These are phyloP conservation scores for Lepilemur septentrionalis DNA, from an alignment of 2,797 vertebrate species.

Conservation along the genomic window DNA sequence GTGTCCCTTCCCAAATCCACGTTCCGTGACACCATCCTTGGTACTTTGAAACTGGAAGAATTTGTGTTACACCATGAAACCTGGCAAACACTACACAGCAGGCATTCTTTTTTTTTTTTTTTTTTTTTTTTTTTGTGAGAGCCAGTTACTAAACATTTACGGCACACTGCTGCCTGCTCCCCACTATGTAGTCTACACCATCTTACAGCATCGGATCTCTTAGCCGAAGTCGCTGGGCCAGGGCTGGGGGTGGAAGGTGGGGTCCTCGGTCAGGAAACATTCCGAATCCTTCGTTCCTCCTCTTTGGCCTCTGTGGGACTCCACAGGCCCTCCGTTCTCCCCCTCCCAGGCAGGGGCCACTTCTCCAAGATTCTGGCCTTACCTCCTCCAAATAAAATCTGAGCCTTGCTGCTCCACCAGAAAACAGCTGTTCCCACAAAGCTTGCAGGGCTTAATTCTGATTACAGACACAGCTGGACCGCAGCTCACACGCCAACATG, in stretches of 20 bases:
- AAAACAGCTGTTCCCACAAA: slow-evolving; percentile 52
- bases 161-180: neutral
- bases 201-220: neutral
- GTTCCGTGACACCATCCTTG: neutral
- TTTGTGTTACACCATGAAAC: neutral
- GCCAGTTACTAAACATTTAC: neutral
- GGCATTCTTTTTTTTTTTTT: neutral
- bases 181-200: rapidly evolving
- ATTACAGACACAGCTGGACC: slow-evolving; percentile 66
- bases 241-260: neutral
- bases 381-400: neutral
- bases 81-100: neutral
- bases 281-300: neutral
- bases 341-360: neutral
- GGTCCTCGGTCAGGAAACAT: rapidly evolving
- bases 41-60: neutral
- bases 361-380: neutral
- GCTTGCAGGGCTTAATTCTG: neutral
- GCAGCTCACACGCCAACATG: neutral
- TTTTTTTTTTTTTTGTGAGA: neutral
- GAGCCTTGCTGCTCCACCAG: neutral
- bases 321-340: neutral
- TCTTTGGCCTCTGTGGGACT: neutral
- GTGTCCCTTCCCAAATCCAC: neutral
- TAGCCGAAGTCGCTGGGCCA: neutral